These are phyloP conservation scores for Morelia viridis DNA, from an alignment of 2,797 vertebrate genomes.

Conservation along the genomic window DNA sequence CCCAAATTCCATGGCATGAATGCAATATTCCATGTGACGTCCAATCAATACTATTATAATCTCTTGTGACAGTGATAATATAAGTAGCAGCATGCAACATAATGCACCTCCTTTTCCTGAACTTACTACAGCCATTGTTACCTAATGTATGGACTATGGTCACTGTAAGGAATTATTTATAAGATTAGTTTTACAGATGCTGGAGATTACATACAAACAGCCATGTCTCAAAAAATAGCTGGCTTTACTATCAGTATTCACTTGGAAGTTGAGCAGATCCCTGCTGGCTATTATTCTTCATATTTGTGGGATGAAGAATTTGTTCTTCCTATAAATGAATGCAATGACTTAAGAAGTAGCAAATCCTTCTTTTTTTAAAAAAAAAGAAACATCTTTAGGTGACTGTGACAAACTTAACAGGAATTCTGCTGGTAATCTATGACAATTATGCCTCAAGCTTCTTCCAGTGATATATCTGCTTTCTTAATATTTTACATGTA, in stretches of 20 bases:
- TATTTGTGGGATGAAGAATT: neutral
- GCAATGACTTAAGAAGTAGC: neutral
- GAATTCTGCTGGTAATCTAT: conserved; percentile 2
- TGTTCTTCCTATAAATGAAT: neutral
- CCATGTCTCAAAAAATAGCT: neutral
- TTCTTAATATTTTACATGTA: conserved; percentile 23
- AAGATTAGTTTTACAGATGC: neutral
- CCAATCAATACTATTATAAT: neutral
- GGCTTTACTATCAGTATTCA: neutral
- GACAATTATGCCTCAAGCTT: neutral
- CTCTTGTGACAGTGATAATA: neutral
- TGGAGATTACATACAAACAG: neutral
- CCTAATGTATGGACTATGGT: neutral
- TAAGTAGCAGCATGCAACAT: neutral
- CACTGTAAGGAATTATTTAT: neutral
- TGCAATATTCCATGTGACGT: neutral
- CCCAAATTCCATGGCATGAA: neutral
- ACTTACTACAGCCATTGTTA: neutral
- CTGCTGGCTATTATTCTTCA: neutral
- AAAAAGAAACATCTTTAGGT: neutral
- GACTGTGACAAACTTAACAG: neutral
- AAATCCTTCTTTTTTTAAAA: neutral
- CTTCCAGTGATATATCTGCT: neutral
- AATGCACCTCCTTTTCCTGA: neutral
- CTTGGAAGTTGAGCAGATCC: neutral